A percentile compares a stretch with the other conserved stretches of the same genome.
These are phyloP conservation scores for Poecilia gillii DNA, from an alignment of 2,797 vertebrate species.

Conservation along the genomic window DNA sequence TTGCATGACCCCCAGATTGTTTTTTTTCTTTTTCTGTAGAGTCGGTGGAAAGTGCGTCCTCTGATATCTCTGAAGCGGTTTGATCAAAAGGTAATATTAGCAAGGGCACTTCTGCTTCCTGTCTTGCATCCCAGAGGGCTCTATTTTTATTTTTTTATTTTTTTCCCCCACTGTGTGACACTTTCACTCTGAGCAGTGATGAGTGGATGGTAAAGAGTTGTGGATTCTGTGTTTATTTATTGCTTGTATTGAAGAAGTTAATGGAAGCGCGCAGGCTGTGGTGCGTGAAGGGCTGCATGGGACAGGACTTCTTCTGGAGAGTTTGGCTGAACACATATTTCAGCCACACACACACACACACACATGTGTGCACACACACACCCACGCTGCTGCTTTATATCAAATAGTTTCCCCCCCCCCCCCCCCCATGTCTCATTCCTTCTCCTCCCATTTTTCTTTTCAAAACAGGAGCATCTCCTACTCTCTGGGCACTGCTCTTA, in stretches of 20 bases:
- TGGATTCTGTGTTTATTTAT: conserved; percentile 77
- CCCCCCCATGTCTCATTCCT: conserved; percentile 33
- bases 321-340: conserved; percentile 53
- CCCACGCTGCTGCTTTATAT: conserved; percentile 53
- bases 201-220: conserved; percentile 72
- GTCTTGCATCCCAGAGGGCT: conserved; percentile 57
- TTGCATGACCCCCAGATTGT: conserved; percentile 61
- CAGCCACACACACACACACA: conserved; percentile 41
- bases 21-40: conserved; percentile 63
- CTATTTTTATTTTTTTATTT: conserved; percentile 16
- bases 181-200: conserved; percentile 57
- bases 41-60: conserved; percentile 70
- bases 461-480: conserved; percentile 57
- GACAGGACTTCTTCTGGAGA: conserved; percentile 58
- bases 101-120: conserved; percentile 37
- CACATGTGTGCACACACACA: conserved; percentile 22
- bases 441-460: conserved; percentile 50
- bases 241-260: conserved; percentile 66
- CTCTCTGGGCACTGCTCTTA: conserved; percentile 53
- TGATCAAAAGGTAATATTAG: conserved; percentile 71
- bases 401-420: conserved; percentile 54
- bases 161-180: conserved; percentile 19
- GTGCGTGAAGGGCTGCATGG: conserved; percentile 67
- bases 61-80: conserved; percentile 60
- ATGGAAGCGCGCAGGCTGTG: conserved; percentile 58